A percentile compares a stretch with the other conserved stretches of the same genome.
Evolutionary conservation across 2,888 invertebrate species (phyloP).

Genomic region (Arenicola marina): DNA sequence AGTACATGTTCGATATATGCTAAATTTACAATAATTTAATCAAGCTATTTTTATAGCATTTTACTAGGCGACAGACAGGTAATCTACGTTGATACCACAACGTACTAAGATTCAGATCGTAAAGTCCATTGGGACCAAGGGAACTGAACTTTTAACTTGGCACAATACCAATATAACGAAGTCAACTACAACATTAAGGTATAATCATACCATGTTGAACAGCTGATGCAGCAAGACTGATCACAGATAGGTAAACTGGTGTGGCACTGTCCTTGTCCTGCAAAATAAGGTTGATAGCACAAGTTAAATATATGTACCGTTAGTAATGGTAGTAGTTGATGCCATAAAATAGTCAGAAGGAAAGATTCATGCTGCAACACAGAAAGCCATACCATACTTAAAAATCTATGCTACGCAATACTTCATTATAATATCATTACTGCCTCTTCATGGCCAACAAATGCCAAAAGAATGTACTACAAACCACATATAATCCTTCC

Average conservation of each 20-base stretch:
- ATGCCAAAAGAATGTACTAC: too few species aligned
- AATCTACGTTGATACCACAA: background rate
- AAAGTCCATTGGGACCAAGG: too few species aligned
- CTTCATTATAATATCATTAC: too few species aligned
- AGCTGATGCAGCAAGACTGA: conserved; percentile 15
- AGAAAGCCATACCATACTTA: too few species aligned
- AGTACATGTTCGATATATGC: too few species aligned
- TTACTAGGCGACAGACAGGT: background rate
- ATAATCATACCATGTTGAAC: conserved; percentile 9
- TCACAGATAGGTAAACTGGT: background rate
- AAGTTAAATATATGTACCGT: background rate
- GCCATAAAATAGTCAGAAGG: background rate
- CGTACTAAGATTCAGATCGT: too few species aligned
- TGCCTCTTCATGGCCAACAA: too few species aligned
- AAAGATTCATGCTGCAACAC: background rate
- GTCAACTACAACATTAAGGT: background rate
- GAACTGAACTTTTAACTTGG: too few species aligned
- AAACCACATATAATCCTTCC: too few species aligned
- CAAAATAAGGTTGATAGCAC: background rate
- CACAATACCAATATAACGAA: too few species aligned
- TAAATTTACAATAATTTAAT: too few species aligned
- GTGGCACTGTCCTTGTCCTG: conserved; percentile 4
- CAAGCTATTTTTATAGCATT: background rate
- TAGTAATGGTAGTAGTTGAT: background rate
- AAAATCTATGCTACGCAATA: too few species aligned